Evolutionary conservation across 1,140 invertebrate species (phyloP).

Genomic region (Brachionus sp.): DNA sequence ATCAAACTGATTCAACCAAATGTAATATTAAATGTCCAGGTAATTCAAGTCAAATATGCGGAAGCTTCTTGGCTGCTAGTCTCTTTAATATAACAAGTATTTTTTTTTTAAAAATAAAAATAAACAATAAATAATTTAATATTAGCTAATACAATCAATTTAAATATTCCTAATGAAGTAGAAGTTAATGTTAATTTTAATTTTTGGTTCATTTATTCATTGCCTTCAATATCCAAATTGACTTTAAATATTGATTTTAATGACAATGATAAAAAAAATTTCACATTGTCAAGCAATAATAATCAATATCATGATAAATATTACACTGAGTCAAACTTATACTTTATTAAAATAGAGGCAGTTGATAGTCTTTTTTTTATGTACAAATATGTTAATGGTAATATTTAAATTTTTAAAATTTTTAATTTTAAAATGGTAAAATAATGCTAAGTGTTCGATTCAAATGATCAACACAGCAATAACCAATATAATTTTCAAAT

Average conservation of each 20-base stretch:
- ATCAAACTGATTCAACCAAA: not conserved
- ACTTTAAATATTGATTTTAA: not conserved
- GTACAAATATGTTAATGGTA: not conserved
- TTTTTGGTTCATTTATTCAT: not conserved
- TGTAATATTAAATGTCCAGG: not conserved
- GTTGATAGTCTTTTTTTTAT: not conserved
- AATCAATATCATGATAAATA: not conserved
- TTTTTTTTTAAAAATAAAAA: no score
- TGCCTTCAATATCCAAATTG: not conserved
- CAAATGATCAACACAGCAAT: no score
- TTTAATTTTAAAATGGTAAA: no score
- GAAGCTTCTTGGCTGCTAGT: not conserved
- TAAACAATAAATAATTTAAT: not conserved
- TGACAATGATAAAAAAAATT: not conserved
- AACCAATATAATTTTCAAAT: no score
- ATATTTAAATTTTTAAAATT: not conserved
- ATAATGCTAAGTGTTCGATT: no score
- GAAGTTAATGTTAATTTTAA: not conserved
- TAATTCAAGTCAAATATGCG: not conserved
- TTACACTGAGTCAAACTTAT: not conserved
- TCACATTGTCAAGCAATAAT: not conserved
- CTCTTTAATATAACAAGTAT: not conserved
- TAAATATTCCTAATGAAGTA: not conserved
- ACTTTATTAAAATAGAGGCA: not conserved
- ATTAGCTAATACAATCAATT: not conserved